Conservation (phyloP, 1,140 invertebrate species). For the Trissolcus basalis region DNA sequence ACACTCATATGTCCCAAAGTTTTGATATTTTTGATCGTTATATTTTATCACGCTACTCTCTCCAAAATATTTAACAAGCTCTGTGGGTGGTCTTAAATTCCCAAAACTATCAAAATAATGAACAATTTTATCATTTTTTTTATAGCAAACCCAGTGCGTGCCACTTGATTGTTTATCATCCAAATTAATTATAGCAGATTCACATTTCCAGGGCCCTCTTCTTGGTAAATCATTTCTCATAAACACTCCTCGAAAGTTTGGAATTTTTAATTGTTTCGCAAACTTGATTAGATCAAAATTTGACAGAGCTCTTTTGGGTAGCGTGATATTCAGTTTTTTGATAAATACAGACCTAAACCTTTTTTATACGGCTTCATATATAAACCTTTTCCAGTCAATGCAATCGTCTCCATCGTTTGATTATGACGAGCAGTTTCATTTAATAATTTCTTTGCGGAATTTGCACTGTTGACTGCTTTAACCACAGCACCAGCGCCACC, state of each 20-base stretch:
- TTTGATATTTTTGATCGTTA: slow-evolving; percentile 51
- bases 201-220: slow-evolving; percentile 44
- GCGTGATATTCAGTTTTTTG: slow-evolving; percentile 37
- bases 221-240: slow-evolving; percentile 60
- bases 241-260: slow-evolving; percentile 61
- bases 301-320: slow-evolving; percentile 57
- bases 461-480: too few species aligned
- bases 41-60: slow-evolving; percentile 41
- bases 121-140: slow-evolving; percentile 55
- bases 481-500: too few species aligned
- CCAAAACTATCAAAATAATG: slow-evolving; percentile 64
- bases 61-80: slow-evolving; percentile 58
- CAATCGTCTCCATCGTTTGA: slow-evolving; percentile 51
- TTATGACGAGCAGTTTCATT: too few species aligned
- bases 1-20: slow-evolving; percentile 44
- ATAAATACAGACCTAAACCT: slow-evolving; percentile 30
- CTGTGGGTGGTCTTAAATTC: slow-evolving; percentile 56
- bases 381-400: slow-evolving; percentile 63
- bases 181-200: slow-evolving; percentile 64
- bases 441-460: too few species aligned
- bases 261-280: slow-evolving; percentile 56
- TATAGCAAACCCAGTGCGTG: slow-evolving; percentile 65
- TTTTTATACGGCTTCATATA: slow-evolving; percentile 61
- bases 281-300: slow-evolving; percentile 58
- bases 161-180: slow-evolving; percentile 51